phyloP scores from a whole-genome alignment of 2,888 invertebrate species.

The Bellardia pandia region DNA sequence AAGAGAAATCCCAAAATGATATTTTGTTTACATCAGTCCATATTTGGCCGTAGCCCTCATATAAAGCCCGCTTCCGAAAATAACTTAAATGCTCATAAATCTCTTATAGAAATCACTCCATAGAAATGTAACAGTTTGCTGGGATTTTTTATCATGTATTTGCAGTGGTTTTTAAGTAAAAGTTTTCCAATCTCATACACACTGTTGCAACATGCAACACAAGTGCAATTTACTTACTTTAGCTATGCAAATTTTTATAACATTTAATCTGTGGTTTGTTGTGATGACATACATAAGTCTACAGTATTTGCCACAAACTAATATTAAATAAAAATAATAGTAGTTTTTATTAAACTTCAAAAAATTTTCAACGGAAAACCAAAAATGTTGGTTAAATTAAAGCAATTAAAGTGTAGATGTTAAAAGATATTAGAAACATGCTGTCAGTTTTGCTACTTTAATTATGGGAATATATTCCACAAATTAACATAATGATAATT shows the following conservation, averaged over 20 bases:
- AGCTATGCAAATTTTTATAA: slow-evolving; percentile 70
- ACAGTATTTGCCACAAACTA: slow-evolving; percentile 71
- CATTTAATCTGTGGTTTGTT: slow-evolving; percentile 59
- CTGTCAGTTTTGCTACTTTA: no score
- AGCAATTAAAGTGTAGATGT: background rate
- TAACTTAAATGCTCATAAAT: no score
- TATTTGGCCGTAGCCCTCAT: no score
- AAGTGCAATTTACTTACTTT: slow-evolving; percentile 40
- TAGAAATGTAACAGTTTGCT: background rate
- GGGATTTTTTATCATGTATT: background rate
- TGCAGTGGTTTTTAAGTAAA: slow-evolving; percentile 7
- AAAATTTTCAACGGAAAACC: slow-evolving; percentile 19
- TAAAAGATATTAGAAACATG: background rate
- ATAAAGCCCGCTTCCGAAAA: no score
- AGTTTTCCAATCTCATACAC: slow-evolving; percentile 17
- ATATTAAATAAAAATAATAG: background rate
- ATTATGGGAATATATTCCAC: no score
- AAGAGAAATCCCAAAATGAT: no score
- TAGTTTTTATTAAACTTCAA: slow-evolving; percentile 26
- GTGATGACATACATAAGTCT: slow-evolving; percentile 72
- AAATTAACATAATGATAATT: no score
- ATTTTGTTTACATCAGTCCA: no score
- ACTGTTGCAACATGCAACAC: slow-evolving; percentile 29
- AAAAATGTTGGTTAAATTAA: background rate
- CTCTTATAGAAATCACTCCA: no score